A percentile compares a stretch with the other conserved stretches of the same genome.
These are phyloP conservation scores for Chrysaora quinquecirrha DNA, from an alignment of 30 jellyfish, hydroid and myxozoan species.

Conservation along the genomic window DNA sequence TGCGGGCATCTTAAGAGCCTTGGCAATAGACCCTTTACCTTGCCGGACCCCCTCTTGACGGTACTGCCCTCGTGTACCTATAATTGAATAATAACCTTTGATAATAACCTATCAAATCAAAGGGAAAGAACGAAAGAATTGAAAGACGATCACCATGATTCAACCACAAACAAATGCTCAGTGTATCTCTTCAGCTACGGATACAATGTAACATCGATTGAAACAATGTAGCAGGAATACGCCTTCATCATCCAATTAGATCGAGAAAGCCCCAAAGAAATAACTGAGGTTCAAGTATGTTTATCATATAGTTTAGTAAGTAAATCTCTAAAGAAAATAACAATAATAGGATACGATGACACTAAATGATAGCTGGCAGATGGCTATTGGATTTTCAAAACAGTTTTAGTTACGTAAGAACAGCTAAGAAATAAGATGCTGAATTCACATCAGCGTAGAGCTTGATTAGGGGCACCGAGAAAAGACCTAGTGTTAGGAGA, in stretches of 20 bases:
- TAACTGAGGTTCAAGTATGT: neutral
- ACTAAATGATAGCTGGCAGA: slow-evolving; percentile 48
- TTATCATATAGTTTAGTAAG: slow-evolving; percentile 5
- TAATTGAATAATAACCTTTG: no score
- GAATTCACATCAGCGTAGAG: no score
- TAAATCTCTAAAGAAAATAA: slow-evolving; percentile 57
- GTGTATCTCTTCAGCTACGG: no score
- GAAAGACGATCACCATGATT: neutral
- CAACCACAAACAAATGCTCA: neutral
- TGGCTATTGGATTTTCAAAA: slow-evolving; percentile 45
- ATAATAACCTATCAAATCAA: no score
- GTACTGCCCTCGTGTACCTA: no score
- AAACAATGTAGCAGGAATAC: neutral
- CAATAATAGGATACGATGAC: slow-evolving; percentile 70
- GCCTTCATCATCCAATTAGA: neutral
- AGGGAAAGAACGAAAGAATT: no score
- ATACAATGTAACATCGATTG: neutral
- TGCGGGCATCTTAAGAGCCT: no score
- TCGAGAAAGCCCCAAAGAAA: neutral
- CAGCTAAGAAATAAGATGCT: no score
- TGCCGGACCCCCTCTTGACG: no score
- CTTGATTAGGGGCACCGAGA: no score
- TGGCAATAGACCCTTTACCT: no score
- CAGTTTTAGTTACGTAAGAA: slow-evolving; percentile 32
- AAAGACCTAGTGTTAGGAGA: no score